Evolutionary conservation across 2,797 vertebrate species (phyloP).

Genomic region (Psittacula echo): DNA sequence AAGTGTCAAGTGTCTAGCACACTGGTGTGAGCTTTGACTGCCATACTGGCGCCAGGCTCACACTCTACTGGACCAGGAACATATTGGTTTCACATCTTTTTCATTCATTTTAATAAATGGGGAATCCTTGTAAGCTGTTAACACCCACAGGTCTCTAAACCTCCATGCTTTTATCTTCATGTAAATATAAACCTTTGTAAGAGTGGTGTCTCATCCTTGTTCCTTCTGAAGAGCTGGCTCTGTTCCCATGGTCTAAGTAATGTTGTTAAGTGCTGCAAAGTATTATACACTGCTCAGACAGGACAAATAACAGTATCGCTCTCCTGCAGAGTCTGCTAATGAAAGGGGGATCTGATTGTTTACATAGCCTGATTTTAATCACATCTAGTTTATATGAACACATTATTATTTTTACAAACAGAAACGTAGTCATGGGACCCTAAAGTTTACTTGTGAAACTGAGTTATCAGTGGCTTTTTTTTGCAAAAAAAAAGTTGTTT

Average conservation of each 20-base stretch:
- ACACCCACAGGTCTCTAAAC: background rate
- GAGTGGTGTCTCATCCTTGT: background rate
- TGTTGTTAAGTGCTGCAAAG: background rate
- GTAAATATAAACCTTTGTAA: background rate
- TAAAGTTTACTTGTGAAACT: background rate
- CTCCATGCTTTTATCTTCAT: background rate
- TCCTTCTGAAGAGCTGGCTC: background rate
- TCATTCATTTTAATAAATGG: background rate
- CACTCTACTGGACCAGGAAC: background rate
- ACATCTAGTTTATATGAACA: background rate
- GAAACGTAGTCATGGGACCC: background rate
- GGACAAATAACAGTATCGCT: background rate
- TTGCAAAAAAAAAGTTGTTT: background rate
- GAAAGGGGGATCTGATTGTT: background rate
- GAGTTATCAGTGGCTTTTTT: background rate
- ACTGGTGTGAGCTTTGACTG: background rate
- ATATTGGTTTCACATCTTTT: background rate
- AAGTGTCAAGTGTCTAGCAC: background rate
- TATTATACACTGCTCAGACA: background rate
- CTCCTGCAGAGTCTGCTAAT: background rate
- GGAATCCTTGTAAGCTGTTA: background rate
- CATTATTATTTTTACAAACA: background rate
- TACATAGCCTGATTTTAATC: background rate
- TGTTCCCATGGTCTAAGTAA: background rate
- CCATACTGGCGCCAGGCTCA: accelerated